Conservation (phyloP, 2,113 vertebrate genomes). For the Bambusicola thoracicus region DNA sequence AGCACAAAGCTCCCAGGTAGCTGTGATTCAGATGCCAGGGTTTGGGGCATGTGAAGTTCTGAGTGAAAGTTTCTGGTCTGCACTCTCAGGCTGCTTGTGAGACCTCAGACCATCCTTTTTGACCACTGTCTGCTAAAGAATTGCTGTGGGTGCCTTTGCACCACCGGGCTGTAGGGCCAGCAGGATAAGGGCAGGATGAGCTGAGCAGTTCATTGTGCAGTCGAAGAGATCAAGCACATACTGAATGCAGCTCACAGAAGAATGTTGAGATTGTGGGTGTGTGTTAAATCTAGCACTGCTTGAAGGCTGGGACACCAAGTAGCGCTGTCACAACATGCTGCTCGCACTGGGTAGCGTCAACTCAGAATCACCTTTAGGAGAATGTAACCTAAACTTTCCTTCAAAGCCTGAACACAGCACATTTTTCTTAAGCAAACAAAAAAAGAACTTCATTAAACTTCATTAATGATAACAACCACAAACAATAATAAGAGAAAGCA, state of each 20-base stretch:
- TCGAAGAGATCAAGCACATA: rapidly evolving
- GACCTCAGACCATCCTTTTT: rapidly evolving
- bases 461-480: neutral
- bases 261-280: neutral
- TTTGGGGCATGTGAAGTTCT: neutral
- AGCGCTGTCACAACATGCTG: neutral
- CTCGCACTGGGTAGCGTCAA: neutral
- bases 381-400: neutral
- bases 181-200: rapidly evolving
- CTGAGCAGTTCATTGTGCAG: rapidly evolving
- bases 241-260: neutral
- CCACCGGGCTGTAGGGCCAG: neutral
- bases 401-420: neutral
- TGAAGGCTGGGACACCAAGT: neutral
- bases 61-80: neutral
- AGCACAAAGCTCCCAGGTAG: neutral
- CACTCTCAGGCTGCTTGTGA: neutral
- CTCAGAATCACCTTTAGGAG: neutral
- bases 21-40: neutral
- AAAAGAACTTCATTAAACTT: too few species aligned
- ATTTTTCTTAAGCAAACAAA: neutral
- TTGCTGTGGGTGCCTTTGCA: neutral
- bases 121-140: rapidly evolving
- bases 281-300: neutral
- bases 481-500: neutral